Conservation (phyloP, 2,888 invertebrate species). For the Cartodere bifasciata region DNA sequence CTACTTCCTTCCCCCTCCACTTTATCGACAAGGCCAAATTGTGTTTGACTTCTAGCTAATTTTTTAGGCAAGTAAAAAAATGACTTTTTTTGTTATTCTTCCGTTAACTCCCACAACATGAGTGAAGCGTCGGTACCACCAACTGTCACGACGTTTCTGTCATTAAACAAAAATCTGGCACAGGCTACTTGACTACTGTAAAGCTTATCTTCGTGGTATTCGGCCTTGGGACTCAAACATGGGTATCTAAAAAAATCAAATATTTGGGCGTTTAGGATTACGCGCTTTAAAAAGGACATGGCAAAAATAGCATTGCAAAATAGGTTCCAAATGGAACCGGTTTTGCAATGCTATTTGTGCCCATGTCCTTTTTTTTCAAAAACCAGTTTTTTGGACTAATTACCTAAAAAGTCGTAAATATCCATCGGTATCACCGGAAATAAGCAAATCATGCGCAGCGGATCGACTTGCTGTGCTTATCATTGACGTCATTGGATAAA, state of each 20-base stretch:
- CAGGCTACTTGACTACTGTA: slow-evolving; percentile 74
- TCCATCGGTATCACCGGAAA: slow-evolving; percentile 83
- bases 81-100: slow-evolving; percentile 47
- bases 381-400: neutral
- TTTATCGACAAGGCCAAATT: slow-evolving; percentile 8
- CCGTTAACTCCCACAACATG: slow-evolving; percentile 82
- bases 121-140: slow-evolving; percentile 82
- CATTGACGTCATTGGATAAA: slow-evolving; percentile 74
- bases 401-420: slow-evolving; percentile 73
- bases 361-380: too few relatives aligned
- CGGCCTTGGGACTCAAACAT: slow-evolving; percentile 72
- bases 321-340: neutral
- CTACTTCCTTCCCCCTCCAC: slow-evolving; percentile 8
- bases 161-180: slow-evolving; percentile 74
- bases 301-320: too few relatives aligned
- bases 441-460: slow-evolving; percentile 69
- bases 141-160: slow-evolving; percentile 70
- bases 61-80: slow-evolving; percentile 19
- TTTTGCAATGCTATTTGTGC: neutral
- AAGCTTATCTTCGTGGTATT: slow-evolving; percentile 78
- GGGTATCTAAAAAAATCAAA: slow-evolving; percentile 50
- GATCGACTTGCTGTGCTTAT: slow-evolving; percentile 72
- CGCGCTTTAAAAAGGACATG: too few relatives aligned
- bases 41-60: slow-evolving; percentile 6
- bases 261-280: neutral